Evolutionary conservation across 2,888 invertebrate genomes (phyloP), one percentile per base, ranked within the genome.

Genomic region (Agrochola circellaris): DNA sequence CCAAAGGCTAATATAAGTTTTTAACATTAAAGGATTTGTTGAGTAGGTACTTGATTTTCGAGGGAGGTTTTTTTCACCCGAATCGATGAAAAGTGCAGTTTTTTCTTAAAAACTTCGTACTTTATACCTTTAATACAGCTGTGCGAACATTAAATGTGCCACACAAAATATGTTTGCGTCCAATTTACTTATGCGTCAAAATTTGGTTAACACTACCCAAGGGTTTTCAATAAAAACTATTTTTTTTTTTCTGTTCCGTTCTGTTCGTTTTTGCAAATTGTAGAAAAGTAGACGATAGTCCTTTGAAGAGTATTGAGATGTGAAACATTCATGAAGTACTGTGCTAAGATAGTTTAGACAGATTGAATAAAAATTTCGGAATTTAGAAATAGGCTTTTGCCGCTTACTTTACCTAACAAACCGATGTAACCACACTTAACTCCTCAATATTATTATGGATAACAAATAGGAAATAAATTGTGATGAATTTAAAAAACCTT

Each of bases 1-100:
- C 11, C n/a, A 60, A 65, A 34, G 26, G 17, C 20, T 78, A 42
- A 30, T 30, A 78, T 30, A 78, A n/a, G 60, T 51, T 48, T 11
- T 26, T 48, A 58, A n/a, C n/a, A 20, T 48, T 17, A 48, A 17
- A 54, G 7, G 7, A 38, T 38, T 48, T 26, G 3, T 58, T 58
- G 6, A 26, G 26, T n/a, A n/a, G n/a, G n/a, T 70, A 45, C 30
- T 26, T 51, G 13, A 7, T 23, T 38, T 51, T 20, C 8, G 13
- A 20, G 9, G 9, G 70, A 38, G 9, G 48, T 1, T 34, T n/a
- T 34, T 20, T 38, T 34, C 6, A 48, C 15, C n/a, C 17, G 34
- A n/a, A n/a, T n/a, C 38, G 7, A 54, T 20, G 13, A 54, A 13
- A 48, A 48, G 13, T 20, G 38, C 17, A 26, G 11, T 15, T 67